Base-by-base conservation (phyloP, 2,888 invertebrate species). In the Vesta saturnalis region DNA sequence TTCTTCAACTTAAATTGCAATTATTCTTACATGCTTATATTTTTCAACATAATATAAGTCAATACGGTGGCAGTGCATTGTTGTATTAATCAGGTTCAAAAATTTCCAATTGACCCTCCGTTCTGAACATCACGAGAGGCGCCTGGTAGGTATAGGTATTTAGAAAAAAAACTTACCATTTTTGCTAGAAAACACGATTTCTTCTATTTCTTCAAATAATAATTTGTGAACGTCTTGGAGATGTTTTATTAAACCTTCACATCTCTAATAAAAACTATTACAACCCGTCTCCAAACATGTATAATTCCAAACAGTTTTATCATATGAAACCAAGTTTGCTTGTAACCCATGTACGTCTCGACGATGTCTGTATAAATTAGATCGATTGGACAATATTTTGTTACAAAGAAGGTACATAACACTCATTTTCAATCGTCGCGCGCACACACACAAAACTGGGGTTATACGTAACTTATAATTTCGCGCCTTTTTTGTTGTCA, bases 201-300 rank as follows among this genome's bases (percentile, higher is more conserved):
- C 43, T 43, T 43, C 43, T 43, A 12, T 43, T 43, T n/a, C 43
- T 43, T 43, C 14, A 43, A 43, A 43, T 43, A 43, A n/a, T 5
- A 43, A 43, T 43, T 43, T 43, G 43, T 43, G 43, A 43, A 43
- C 43, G 43, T 43, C 43, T 43, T 43, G 43, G 43, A 43, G 43
- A 43, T 43, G 43, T 43, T 43, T 43, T 43, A 43, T 43, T 43
- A 43, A 43, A 43, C 43, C 43, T 43, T 43, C 43, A 43, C 43
- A 43, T 43, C 43, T 43, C n/a, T 43, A n/a, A 43, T 43, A 43
- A 5, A 12, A 43, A 43, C 43, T 43, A 43, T 43, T 43, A 43
- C 14, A 43, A 43, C 43, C 43, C 43, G 12, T 43, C 43, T 43
- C 43, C 43, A 43, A 43, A 43, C 43, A 43, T 43, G 2, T 43